These are phyloP conservation scores for Anaspis maculata DNA, from an alignment of 2,888 invertebrate species.

Conservation along the genomic window DNA sequence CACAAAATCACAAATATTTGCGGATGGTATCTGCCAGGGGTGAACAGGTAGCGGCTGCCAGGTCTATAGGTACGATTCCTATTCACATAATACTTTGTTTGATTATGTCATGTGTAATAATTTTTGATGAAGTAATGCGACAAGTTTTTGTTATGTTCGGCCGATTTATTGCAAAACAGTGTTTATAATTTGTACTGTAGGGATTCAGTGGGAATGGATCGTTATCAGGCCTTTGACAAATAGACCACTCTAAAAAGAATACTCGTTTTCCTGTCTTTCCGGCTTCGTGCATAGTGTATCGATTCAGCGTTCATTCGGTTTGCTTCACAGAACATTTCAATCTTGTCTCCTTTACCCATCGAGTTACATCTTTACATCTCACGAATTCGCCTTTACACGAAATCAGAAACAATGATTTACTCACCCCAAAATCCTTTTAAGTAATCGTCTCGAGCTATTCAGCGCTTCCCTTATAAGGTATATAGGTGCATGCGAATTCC, in stretches of 20 bases:
- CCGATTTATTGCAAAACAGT: neutral
- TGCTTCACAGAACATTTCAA: constrained; percentile 30
- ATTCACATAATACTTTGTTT: no score
- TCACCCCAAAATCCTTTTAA: constrained; percentile 13
- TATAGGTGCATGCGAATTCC: neutral
- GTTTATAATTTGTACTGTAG: constrained; percentile 3
- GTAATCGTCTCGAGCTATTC: constrained; percentile 12
- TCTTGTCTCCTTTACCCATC: constrained; percentile 22
- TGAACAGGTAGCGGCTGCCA: no score
- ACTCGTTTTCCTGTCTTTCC: constrained; percentile 22
- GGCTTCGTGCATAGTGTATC: constrained; percentile 28
- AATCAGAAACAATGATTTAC: constrained; percentile 14
- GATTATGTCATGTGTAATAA: no score
- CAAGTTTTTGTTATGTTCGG: no score
- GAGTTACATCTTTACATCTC: constrained; percentile 12
- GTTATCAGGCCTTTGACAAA: constrained; percentile 27
- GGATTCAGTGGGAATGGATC: constrained; percentile 18
- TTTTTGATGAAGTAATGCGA: no score
- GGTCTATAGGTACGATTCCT: no score
- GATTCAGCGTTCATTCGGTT: constrained; percentile 28
- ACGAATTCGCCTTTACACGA: constrained; percentile 11
- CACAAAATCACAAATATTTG: constrained; percentile 8
- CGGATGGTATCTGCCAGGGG: no score
- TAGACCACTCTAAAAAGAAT: constrained; percentile 27
- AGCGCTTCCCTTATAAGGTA: constrained; percentile 3